Evolutionary conservation across 2,113 vertebrate species (phyloP), one percentile per base, ranked within the genome.

Genomic region (Suricata suricatta): DNA sequence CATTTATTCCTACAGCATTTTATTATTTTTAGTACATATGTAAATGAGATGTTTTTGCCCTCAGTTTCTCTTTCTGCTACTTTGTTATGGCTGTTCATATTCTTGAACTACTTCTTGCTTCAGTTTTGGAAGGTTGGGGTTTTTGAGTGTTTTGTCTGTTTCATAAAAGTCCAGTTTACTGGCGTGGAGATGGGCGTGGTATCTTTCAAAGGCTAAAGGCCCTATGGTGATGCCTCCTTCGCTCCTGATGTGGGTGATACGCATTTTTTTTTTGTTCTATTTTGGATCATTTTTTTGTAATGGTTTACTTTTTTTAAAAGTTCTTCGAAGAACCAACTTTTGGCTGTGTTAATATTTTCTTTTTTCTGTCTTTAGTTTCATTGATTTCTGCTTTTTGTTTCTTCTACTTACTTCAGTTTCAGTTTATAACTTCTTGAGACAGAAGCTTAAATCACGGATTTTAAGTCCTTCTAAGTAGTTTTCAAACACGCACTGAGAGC

Each of bases 291-390:
- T 90, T 96, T 74, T 93, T 90, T 47, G 57, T 86, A 85, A n/a
- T 44, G 23, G 7, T 38, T 95, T 92, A 66, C 91, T 91, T 82
- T 96, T 63, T 83, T 14, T n/a, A 23, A 23, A 96, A 69, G 92
- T 31, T 71, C 27, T 85, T 90, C 23, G 41, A 77, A 80, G 47
- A 80, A 31, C 33, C 1, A 50, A 17, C 23, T 60, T 54, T 80
- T 63, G 31, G n/a, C 47, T 64, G 38, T 86, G 35, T 35, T 54
- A 52, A 54, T 95, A 66, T 72, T 88, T 88, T 38, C 2, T n/a
- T 35, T 90, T 83, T 85, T 54, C 57, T 85, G 4, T 76, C 68
- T 85, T 76, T 16, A 16, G 12, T 54, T 66, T 71, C 41, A 81
- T 63, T 94, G 60, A 87, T 87, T 79, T 66, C 47, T 69, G 5